phyloP scores from a whole-genome alignment of 1,140 invertebrate genomes.

The Leptoteleia sp. region DNA sequence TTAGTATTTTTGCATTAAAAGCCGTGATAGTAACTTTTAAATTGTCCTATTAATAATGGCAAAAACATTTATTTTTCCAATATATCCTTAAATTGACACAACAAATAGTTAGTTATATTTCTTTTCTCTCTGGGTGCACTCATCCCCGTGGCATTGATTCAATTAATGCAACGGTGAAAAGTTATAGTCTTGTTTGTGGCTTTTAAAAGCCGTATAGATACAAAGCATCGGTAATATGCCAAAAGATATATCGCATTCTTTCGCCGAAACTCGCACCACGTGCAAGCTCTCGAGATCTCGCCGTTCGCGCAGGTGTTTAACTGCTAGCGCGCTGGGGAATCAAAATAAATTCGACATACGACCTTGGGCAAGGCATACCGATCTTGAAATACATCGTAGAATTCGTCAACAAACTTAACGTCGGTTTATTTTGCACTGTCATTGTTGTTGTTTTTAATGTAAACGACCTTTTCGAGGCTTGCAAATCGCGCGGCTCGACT shows the following conservation, averaged over 20 bases:
- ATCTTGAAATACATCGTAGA: slow-evolving; percentile 41
- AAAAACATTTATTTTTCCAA: too few relatives aligned
- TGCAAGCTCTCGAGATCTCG: slow-evolving; percentile 32
- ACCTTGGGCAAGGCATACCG: slow-evolving; percentile 37
- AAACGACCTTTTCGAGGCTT: slow-evolving; percentile 36
- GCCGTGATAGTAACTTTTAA: too few relatives aligned
- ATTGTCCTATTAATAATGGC: too few relatives aligned
- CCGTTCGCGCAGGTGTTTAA: slow-evolving; percentile 32
- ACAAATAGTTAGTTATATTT: too few relatives aligned
- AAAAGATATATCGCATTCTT: slow-evolving; percentile 31
- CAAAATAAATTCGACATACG: slow-evolving; percentile 41
- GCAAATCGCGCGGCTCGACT: too few relatives aligned
- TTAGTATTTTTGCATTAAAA: too few relatives aligned
- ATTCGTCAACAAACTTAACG: slow-evolving; percentile 40
- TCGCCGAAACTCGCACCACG: slow-evolving; percentile 33
- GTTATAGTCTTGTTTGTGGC: slow-evolving; percentile 16
- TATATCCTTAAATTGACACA: too few relatives aligned
- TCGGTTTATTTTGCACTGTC: slow-evolving; percentile 12
- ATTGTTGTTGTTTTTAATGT: slow-evolving; percentile 26
- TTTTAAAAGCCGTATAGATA: background rate
- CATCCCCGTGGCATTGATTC: slow-evolving; percentile 18
- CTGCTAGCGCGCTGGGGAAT: slow-evolving; percentile 23
- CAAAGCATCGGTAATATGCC: slow-evolving; percentile 13
- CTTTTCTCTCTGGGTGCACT: too few relatives aligned
- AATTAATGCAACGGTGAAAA: slow-evolving; percentile 19